A percentile compares a stretch with the other conserved stretches of the same genome.
phyloP scores from a whole-genome alignment of 2,888 invertebrate genomes.

The Dastarcus helophoroides region DNA sequence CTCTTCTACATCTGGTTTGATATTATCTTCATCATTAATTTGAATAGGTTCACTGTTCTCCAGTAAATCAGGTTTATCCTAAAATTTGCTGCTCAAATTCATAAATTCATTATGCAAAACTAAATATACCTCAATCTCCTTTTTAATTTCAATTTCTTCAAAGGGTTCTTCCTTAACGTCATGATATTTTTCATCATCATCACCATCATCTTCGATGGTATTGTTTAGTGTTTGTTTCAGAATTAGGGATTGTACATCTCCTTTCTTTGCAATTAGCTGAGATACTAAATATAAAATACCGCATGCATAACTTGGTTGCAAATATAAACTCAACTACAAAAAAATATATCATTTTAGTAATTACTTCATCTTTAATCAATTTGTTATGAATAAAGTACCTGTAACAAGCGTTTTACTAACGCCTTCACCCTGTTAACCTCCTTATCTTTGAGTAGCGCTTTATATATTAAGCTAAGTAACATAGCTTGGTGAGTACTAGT shows the following conservation, averaged over 20 bases:
- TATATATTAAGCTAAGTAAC: slow-evolving; percentile 77
- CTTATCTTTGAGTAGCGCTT: slow-evolving; percentile 70
- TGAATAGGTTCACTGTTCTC: too few relatives aligned
- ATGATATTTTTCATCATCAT: slow-evolving; percentile 21
- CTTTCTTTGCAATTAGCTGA: slow-evolving; percentile 44
- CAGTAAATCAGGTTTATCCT: too few relatives aligned
- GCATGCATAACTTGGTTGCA: slow-evolving; percentile 67
- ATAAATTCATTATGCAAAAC: too few relatives aligned
- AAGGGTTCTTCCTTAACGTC: slow-evolving; percentile 18
- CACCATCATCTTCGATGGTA: slow-evolving; percentile 17
- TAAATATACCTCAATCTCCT: too few relatives aligned
- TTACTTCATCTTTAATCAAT: too few relatives aligned
- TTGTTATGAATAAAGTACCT: slow-evolving; percentile 35
- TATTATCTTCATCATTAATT: slow-evolving; percentile 19
- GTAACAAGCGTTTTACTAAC: slow-evolving; percentile 75
- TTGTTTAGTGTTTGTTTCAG: slow-evolving; percentile 22
- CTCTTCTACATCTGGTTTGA: slow-evolving; percentile 23
- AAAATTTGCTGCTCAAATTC: too few relatives aligned
- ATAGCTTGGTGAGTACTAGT: slow-evolving; percentile 62
- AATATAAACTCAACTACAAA: slow-evolving; percentile 51
- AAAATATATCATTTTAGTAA: too few relatives aligned
- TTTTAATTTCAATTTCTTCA: slow-evolving; percentile 19
- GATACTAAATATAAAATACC: slow-evolving; percentile 72
- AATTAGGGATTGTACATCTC: slow-evolving; percentile 22
- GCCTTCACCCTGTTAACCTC: slow-evolving; percentile 61